Evolutionary conservation across 1,140 invertebrate species (phyloP), one percentile per base, ranked within the genome.

Genomic region (Ips nitidus): DNA sequence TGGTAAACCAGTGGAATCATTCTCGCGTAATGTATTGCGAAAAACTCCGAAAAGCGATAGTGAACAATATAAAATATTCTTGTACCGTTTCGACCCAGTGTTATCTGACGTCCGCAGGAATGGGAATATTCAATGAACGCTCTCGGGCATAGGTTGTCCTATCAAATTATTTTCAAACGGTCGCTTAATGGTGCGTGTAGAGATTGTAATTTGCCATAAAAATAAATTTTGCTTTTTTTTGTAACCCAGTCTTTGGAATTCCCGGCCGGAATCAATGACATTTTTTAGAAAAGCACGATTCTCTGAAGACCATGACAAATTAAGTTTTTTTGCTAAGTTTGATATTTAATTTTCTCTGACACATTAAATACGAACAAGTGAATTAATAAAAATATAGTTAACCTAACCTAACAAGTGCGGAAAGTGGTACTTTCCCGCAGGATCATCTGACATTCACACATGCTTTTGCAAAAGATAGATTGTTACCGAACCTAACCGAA

Each of bases 91-190:
- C n/a, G 45, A 4, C 45, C n/a, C 4, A n/a, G n/a, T 5, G 45
- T 47, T 55, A 55, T 55, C 52, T 55, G 52, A 37, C 52, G 37
- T 36, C 5, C 52, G 8, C n/a, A 37, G 37, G 37, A 22, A 22
- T 8, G 52, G 36, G 37, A 38, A 55, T n/a, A 36, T 7, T 37
- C 52, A 7, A 55, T 47, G 37, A 55, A 55, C 52, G 52, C 5
- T 7, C 36, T 47, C 45, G 4, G 4, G 45, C 4, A 47, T 5
- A 47, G 1, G 22, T 22, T 22, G 22, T 22, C 22, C 22, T 22
- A 55, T 55, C 52, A 55, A 55, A 55, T 55, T 55, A 55, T 55
- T 55, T 55, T 37, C n/a, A 36, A 55, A 5, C 5, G 52, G n/a
- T 22, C 22, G 22, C 22, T 55, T 55, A 55, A 55, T 55, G 52